phyloP scores from a whole-genome alignment of 2,888 invertebrate species.

The Amiota mariae region DNA sequence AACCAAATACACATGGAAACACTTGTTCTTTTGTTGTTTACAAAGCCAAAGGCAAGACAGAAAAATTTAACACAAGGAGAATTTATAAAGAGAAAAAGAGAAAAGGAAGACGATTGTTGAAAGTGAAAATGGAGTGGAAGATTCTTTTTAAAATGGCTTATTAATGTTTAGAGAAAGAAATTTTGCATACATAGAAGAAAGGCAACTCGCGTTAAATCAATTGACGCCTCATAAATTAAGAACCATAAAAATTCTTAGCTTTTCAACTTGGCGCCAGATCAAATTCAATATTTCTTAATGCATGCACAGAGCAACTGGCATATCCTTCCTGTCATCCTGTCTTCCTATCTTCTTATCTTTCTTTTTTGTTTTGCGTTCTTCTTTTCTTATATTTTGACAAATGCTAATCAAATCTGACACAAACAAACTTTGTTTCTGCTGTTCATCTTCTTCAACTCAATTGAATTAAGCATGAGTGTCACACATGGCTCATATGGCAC shows the following conservation, averaged over 20 bases:
- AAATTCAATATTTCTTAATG: no score
- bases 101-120: background rate
- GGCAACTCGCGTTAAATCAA: constrained; percentile 4
- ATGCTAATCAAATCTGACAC: constrained; percentile 54
- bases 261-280: background rate
- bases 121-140: no score
- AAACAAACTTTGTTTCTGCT: constrained; percentile 9
- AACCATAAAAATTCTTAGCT: constrained; percentile 3
- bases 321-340: background rate
- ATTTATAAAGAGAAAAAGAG: background rate
- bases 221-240: constrained; percentile 6
- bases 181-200: background rate
- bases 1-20: background rate
- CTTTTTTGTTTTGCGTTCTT: background rate
- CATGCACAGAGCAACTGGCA: background rate
- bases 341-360: background rate
- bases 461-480: constrained; percentile 10
- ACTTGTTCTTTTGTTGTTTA: background rate
- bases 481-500: background rate
- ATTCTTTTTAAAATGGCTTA: background rate
- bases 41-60: background rate
- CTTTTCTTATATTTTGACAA: constrained; percentile 31
- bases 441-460: background rate
- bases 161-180: constrained; percentile 9
- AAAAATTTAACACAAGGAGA: no score